These are phyloP conservation scores for Patella depressa DNA, from an alignment of 2,888 invertebrate species.

Conservation along the genomic window DNA sequence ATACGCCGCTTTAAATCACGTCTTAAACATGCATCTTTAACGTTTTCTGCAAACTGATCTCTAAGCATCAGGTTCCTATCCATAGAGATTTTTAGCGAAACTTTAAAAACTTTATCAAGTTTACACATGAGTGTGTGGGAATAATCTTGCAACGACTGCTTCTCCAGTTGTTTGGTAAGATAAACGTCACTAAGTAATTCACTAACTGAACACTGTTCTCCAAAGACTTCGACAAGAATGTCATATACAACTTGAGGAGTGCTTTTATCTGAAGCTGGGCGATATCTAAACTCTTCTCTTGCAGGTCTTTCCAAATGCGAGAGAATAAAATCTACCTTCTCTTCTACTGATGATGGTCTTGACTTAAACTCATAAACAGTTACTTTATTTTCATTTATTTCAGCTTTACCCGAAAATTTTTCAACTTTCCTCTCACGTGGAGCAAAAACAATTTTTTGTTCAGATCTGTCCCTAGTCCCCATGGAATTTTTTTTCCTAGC, in stretches of 20 bases:
- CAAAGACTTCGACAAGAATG: background rate
- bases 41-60: background rate
- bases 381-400: background rate
- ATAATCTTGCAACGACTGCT: background rate
- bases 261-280: background rate
- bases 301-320: background rate
- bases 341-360: background rate
- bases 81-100: background rate
- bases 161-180: background rate
- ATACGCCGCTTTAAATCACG: background rate
- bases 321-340: slow-evolving; percentile 1
- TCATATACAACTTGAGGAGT: background rate
- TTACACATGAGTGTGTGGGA: background rate
- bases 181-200: background rate
- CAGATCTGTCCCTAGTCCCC: background rate
- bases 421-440: background rate
- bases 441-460: background rate
- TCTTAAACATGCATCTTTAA: background rate
- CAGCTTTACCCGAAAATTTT: background rate
- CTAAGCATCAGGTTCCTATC: background rate
- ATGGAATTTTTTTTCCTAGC: background rate
- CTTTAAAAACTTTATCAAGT: background rate
- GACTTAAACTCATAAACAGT: background rate
- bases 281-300: background rate
- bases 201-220: background rate